Evolutionary conservation across 2,888 invertebrate genomes (phyloP).

Genomic region (Drosophila quinaria): DNA sequence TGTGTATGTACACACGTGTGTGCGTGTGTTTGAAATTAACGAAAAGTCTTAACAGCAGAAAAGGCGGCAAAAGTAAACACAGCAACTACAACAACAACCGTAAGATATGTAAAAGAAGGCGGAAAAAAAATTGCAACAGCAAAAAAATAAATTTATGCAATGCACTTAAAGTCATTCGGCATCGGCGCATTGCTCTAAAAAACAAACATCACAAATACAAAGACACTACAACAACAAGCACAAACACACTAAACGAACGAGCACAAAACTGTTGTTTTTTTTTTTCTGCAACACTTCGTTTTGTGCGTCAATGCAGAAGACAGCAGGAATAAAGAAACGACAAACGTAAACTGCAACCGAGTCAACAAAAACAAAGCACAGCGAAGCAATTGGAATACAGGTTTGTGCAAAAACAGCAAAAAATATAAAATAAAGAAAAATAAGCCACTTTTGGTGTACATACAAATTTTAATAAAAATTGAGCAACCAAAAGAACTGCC

Average conservation of each 20-base stretch:
- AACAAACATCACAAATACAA: slow-evolving; percentile 19
- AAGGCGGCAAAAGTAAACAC: slow-evolving; percentile 71
- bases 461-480: slow-evolving; percentile 44
- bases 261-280: slow-evolving; percentile 35
- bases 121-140: slow-evolving; percentile 71
- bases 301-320: slow-evolving; percentile 52
- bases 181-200: slow-evolving; percentile 52
- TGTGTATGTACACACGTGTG: slow-evolving; percentile 20
- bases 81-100: slow-evolving; percentile 19
- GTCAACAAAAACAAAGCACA: slow-evolving; percentile 23
- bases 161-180: slow-evolving; percentile 64
- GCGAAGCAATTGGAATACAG: slow-evolving; percentile 64
- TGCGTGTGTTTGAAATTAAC: slow-evolving; percentile 54
- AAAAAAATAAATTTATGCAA: slow-evolving; percentile 76
- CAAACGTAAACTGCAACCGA: slow-evolving; percentile 53
- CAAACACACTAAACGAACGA: slow-evolving; percentile 34
- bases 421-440: slow-evolving; percentile 34
- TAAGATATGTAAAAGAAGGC: slow-evolving; percentile 51
- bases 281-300: slow-evolving; percentile 51
- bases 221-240: slow-evolving; percentile 33
- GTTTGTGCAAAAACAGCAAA: slow-evolving; percentile 67
- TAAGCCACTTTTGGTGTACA: slow-evolving; percentile 49
- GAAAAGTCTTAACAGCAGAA: slow-evolving; percentile 71
- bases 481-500: slow-evolving; percentile 51
- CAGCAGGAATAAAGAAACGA: slow-evolving; percentile 51